Evolutionary conservation across 2,888 invertebrate species (phyloP).

Genomic region (Cosmia trapezina): DNA sequence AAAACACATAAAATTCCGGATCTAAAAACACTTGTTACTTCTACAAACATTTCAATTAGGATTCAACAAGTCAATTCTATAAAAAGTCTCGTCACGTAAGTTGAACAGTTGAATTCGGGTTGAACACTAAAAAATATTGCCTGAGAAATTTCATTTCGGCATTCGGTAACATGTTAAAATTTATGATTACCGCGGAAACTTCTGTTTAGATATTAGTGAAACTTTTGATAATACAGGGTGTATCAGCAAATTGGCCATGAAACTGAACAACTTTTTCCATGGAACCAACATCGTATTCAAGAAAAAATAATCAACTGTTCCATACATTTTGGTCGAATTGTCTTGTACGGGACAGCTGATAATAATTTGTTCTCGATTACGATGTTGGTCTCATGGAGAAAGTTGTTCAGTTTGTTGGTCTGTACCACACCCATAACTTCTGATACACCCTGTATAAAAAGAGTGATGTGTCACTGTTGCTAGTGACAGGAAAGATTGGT

Average conservation of each 20-base stretch:
- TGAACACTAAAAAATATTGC: constrained; percentile 38
- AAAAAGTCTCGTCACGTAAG: constrained; percentile 44
- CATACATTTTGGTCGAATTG: no score
- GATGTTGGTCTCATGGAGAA: no score
- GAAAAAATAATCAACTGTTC: no score
- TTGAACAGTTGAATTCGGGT: constrained; percentile 18
- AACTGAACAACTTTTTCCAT: no score
- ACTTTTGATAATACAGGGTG: neutral
- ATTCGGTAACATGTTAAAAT: constrained; percentile 27
- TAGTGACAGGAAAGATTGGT: neutral
- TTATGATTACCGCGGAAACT: constrained; percentile 42
- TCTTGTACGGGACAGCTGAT: no score
- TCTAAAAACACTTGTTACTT: neutral
- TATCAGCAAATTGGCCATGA: no score
- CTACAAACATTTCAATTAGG: constrained; percentile 27
- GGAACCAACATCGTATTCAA: no score
- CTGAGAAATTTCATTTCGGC: constrained; percentile 8
- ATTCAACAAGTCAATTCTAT: constrained; percentile 41
- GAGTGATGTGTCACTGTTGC: neutral
- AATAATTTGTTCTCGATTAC: no score
- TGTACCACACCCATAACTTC: no score
- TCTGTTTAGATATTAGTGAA: no score
- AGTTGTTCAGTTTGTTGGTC: no score
- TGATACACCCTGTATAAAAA: neutral
- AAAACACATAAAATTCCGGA: neutral